Evolutionary conservation across 2,888 invertebrate species (phyloP), one percentile per base, ranked within the genome.

Genomic region (Norana najaformis): DNA sequence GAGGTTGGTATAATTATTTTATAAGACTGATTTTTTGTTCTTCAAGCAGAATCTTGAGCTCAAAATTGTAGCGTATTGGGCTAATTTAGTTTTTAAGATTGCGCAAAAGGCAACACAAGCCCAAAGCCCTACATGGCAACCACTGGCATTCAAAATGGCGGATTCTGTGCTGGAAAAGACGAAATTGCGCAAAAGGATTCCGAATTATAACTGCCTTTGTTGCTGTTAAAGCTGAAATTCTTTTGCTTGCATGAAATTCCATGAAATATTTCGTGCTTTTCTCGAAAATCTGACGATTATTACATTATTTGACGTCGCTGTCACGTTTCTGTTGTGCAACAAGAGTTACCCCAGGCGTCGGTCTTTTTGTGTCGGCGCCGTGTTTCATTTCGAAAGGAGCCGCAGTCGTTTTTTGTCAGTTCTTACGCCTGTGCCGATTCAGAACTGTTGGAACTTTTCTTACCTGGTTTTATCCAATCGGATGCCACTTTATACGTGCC

Each of bases 381-480:
- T 53, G 69, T n/a, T 30, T 69, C 69, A n/a, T 69, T 69, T n/a
- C n/a, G 30, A 69, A n/a, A 69, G n/a, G 69, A 30, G 69, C n/a
- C 30, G 69, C 69, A n/a, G 30, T 69, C 69, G 69, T 69, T 69
- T 69, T n/a, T 30, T 69, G 69, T n/a, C 30, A 69, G 11, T 69
- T 69, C 69, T 69, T 3, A n/a, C n/a, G 69, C 69, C 69, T 69
- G 69, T n/a, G n/a, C 69, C 6, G 30, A 69, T 85, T 85, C 85
- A 85, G 85, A 85, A 36, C 85, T 85, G 85, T 36, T 85, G 85
- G 36, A 35, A 85, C 37, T 85, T 36, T 85, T 85, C 83, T 36
- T 34, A 83, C 36, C 36, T 34, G 83, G 34, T 83, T 36, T 85
- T 85, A 35, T n/a, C 20, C 13, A 6, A 85, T 37, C 85, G 85